Percentiles rank a stretch among this genome's conserved stretches.
Conservation (phyloP, 1,140 invertebrate genomes). For the Drosophila parvula region DNA sequence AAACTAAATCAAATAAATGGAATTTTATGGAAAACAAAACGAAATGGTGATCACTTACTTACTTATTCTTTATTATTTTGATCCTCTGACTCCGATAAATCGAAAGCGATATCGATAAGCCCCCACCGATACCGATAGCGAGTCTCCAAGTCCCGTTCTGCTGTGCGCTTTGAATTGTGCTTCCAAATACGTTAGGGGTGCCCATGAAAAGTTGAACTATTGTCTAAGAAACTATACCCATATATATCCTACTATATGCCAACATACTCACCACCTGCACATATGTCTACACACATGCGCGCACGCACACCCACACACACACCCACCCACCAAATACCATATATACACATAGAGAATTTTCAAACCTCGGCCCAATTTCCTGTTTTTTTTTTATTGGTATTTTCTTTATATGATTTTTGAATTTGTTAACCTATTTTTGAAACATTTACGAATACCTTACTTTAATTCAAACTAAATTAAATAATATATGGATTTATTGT, state of each 20-base stretch:
- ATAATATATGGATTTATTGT: slow-evolving; percentile 52
- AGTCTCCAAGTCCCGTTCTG: slow-evolving; percentile 37
- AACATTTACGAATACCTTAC: slow-evolving; percentile 50
- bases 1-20: slow-evolving; percentile 70
- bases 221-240: slow-evolving; percentile 35
- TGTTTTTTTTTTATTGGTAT: slow-evolving; percentile 65
- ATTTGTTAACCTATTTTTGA: slow-evolving; percentile 42
- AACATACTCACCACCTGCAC: slow-evolving; percentile 48
- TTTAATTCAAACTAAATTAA: slow-evolving; percentile 25
- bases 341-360: slow-evolving; percentile 60
- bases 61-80: slow-evolving; percentile 60
- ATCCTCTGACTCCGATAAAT: slow-evolving; percentile 54
- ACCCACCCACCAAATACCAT: slow-evolving; percentile 14
- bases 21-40: slow-evolving; percentile 74
- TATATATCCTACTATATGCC: slow-evolving; percentile 32
- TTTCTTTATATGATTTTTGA: slow-evolving; percentile 48
- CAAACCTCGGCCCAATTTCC: slow-evolving; percentile 83
- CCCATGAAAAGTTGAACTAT: slow-evolving; percentile 48
- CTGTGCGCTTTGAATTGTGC: slow-evolving; percentile 80
- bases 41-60: slow-evolving; percentile 65
- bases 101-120: slow-evolving; percentile 7
- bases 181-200: slow-evolving; percentile 76
- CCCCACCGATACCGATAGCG: slow-evolving; percentile 2
- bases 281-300: slow-evolving; percentile 50
- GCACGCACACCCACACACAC: slow-evolving; percentile 26